Evolutionary conservation across 1,140 invertebrate genomes (phyloP), one percentile per base, ranked within the genome.

Genomic region (Macrotrachela quadricornifera): DNA sequence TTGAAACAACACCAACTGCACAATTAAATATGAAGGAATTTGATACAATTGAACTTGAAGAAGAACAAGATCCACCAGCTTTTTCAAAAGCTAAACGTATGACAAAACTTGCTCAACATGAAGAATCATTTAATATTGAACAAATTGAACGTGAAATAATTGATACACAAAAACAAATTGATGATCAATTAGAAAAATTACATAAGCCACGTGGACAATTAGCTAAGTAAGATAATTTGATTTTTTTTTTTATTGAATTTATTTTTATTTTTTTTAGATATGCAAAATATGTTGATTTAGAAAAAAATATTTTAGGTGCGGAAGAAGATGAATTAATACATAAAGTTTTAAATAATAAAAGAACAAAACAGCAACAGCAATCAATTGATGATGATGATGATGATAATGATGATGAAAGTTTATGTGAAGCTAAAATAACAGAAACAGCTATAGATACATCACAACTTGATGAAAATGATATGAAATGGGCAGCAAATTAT

Each of bases 1-100:
- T 97, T 70, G 83, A 85, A 1, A 85, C 87, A 45, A 96, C 91
- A 1, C 85, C 88, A 0, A 87, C 85, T 1, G 82, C 82, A 63
- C 73, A 74, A 49, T 70, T 97, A 18, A 94, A 90, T 0, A 72
- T 94, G 10, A 87, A 96, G 57, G 88, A 99, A 71, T 99, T 99
- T 64, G 85, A 92, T 79, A 83, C 79, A 0, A 83, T 96, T 8
- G 90, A 97, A 69, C 72, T 97, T 49, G 88, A 94, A 65, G 85
- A 91, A 60, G 87, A 92, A 63, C 83, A 88, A 64, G 90, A 95
- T 72, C 91, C 91, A 30, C 87, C 87, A 13, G 48, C 54, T 10
- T 54, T 46, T 16, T 49, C 18, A 1, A n/a, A 44, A n/a, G 48
- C 53, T 1, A 49, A 13, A 49, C 42, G 45, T 39, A 49, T 49